Conservation (phyloP, 2,888 invertebrate genomes). For the Drosophila nr. perissopoda region DNA sequence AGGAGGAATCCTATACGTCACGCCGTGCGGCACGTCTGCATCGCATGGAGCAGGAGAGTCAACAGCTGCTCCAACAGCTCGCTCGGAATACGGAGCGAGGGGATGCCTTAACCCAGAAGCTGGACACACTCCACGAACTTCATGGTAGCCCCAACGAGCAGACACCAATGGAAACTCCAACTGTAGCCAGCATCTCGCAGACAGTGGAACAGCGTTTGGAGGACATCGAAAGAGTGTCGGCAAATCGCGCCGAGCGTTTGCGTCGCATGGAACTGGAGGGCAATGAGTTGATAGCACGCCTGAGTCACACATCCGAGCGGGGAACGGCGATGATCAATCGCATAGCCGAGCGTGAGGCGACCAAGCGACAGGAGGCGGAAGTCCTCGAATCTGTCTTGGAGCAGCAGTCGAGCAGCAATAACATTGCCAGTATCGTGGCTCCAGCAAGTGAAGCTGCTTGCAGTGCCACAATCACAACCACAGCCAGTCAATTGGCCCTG, state of each 20-base stretch:
- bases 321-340: conserved; percentile 82
- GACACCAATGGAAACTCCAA: conserved; percentile 5
- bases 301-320: conserved; percentile 80
- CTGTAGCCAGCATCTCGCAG: conserved; percentile 45
- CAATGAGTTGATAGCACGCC: conserved; percentile 87
- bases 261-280: conserved; percentile 92
- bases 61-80: conserved; percentile 87
- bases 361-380: conserved; percentile 61
- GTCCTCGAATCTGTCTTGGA: conserved; percentile 57
- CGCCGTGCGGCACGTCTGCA: conserved; percentile 79
- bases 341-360: conserved; percentile 79
- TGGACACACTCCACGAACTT: conserved; percentile 81
- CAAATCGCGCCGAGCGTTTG: conserved; percentile 78
- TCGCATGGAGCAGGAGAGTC: conserved; percentile 92
- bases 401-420: conserved; percentile 53
- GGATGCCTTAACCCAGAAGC: conserved; percentile 62
- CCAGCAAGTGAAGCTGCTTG: conserved; percentile 47
- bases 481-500: conserved; percentile 74
- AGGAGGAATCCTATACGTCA: conserved; percentile 80
- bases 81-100: conserved; percentile 77
- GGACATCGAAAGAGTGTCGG: conserved; percentile 80
- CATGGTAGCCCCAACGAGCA: conserved; percentile 6
- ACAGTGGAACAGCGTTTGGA: conserved; percentile 78
- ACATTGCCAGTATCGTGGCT: conserved; percentile 75
- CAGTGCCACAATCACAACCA: conserved; percentile 77